phyloP scores from a whole-genome alignment of 2,888 invertebrate genomes.

The Chaetoderma sp. region DNA sequence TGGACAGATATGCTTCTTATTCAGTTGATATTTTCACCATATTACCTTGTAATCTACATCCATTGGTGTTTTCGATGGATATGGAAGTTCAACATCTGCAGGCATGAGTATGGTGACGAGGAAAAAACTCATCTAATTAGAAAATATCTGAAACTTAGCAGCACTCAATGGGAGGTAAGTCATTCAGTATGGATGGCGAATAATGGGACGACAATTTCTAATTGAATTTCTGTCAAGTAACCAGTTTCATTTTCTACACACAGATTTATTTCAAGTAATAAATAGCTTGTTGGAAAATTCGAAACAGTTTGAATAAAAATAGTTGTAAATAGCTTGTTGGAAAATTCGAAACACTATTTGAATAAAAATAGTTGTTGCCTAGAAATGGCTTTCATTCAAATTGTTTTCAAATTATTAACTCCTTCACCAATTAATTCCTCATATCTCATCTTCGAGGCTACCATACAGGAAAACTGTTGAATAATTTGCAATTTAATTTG shows the following conservation, averaged over 20 bases:
- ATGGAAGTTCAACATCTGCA: slow-evolving; percentile 81
- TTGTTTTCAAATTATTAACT: too few species aligned
- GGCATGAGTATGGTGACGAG: slow-evolving; percentile 83
- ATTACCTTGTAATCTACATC: slow-evolving; percentile 76
- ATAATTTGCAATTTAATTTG: too few species aligned
- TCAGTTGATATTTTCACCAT: slow-evolving; percentile 84
- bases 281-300: background rate
- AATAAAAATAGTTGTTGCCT: too few species aligned
- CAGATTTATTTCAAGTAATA: background rate
- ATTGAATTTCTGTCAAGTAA: too few species aligned
- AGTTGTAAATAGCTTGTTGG: background rate
- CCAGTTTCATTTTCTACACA: background rate
- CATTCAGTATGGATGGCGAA: too few species aligned
- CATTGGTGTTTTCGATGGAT: slow-evolving; percentile 85
- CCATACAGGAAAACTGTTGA: too few species aligned
- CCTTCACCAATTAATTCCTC: too few species aligned
- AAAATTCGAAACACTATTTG: too few species aligned
- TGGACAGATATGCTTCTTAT: slow-evolving; percentile 83
- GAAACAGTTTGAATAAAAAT: background rate
- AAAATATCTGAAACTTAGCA: slow-evolving; percentile 77
- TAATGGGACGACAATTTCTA: too few species aligned
- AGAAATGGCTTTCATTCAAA: too few species aligned
- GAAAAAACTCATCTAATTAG: slow-evolving; percentile 88
- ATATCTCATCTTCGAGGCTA: too few species aligned
- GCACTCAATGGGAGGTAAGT: slow-evolving; percentile 73